phyloP scores from a whole-genome alignment of 2,113 vertebrate species.

The Tauraco erythrolophus region DNA sequence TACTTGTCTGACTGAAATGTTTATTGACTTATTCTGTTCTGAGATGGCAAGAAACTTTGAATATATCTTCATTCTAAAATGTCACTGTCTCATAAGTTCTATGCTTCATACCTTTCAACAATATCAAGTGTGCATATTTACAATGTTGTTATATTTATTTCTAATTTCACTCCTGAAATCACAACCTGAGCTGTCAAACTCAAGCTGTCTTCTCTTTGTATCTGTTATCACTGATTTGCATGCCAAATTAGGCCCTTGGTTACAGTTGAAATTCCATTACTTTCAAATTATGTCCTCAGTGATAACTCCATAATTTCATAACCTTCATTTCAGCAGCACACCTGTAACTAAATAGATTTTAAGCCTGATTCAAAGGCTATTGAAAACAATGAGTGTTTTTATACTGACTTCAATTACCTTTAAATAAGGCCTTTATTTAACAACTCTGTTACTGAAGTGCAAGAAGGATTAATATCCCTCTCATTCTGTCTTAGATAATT shows the following conservation, averaged over 20 bases:
- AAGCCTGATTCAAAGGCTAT: background rate
- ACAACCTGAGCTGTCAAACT: background rate
- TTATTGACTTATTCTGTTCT: background rate
- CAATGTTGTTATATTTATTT: background rate
- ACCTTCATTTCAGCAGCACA: background rate
- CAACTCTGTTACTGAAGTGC: background rate
- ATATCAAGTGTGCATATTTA: background rate
- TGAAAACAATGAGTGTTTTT: background rate
- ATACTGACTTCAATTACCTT: background rate
- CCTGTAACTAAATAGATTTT: conserved; percentile 7
- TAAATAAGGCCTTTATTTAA: background rate
- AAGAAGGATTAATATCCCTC: background rate
- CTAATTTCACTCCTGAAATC: background rate
- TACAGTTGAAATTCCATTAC: conserved; percentile 19
- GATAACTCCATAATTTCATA: background rate
- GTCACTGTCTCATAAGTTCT: background rate
- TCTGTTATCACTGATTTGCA: background rate
- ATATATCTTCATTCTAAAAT: background rate
- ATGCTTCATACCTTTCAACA: background rate
- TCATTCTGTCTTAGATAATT: background rate
- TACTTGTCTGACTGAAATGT: background rate
- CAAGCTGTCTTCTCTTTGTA: background rate
- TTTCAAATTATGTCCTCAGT: background rate
- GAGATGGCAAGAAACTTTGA: background rate
- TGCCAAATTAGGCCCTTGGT: conserved; percentile 6